Percentiles rank a stretch among this genome's conserved stretches.
These are phyloP conservation scores for Netelia fuscicornis DNA, from an alignment of 2,888 invertebrate genomes.

Conservation along the genomic window DNA sequence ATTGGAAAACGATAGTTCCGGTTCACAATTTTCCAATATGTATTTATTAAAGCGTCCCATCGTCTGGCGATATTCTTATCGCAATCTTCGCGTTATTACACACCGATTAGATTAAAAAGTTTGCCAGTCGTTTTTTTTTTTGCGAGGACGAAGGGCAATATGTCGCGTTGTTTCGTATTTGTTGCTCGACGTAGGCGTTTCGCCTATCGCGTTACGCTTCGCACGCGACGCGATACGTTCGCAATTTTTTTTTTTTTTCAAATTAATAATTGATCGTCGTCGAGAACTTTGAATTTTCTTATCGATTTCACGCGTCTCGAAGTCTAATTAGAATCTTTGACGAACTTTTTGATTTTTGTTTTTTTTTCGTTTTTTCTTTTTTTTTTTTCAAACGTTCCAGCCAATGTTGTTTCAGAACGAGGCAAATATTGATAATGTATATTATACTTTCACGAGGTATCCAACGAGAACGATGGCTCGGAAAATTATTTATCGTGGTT, in stretches of 20 bases:
- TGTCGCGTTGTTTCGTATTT: conserved; percentile 25
- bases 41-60: conserved; percentile 13
- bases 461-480: conserved; percentile 23
- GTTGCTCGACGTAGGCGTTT: conserved; percentile 38
- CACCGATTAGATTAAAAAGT: conserved; percentile 61
- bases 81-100: conserved; percentile 44
- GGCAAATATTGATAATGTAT: conserved; percentile 44
- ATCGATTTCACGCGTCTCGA: not conserved
- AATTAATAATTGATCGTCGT: conserved; percentile 50
- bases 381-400: not conserved
- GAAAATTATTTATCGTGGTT: conserved; percentile 35
- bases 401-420: conserved; percentile 33
- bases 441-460: not conserved
- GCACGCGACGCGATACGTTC: conserved; percentile 22
- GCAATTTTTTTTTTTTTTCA: not conserved
- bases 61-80: conserved; percentile 27
- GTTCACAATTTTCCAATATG: conserved; percentile 36
- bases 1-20: conserved; percentile 52
- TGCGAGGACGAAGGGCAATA: conserved; percentile 32
- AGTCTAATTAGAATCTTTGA: conserved; percentile 36
- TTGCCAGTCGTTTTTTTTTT: conserved; percentile 25
- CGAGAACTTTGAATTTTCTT: conserved; percentile 17
- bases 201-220: conserved; percentile 30
- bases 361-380: not conserved
- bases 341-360: conserved; percentile 32